Evolutionary conservation across 2,888 invertebrate species (phyloP).

Genomic region (Platerodrilus igneus): DNA sequence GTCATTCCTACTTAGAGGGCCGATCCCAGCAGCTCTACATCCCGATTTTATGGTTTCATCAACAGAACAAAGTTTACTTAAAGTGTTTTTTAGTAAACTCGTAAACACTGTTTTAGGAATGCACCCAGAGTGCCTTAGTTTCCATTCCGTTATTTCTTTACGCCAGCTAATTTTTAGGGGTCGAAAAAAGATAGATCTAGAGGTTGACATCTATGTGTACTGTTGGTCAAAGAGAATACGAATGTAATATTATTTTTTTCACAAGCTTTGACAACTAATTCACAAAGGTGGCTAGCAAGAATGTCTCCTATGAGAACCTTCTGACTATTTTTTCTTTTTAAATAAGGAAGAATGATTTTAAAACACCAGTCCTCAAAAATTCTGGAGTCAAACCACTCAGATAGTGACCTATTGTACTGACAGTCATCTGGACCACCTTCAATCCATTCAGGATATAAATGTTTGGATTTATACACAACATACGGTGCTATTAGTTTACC

Average conservation of each 20-base stretch:
- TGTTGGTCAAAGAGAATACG: conserved; percentile 29
- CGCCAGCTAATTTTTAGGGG: conserved; percentile 30
- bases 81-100: conserved; percentile 11
- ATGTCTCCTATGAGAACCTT: conserved; percentile 39
- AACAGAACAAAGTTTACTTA: conserved; percentile 5
- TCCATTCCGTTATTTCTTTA: conserved; percentile 27
- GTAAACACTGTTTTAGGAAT: conserved; percentile 20
- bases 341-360: conserved; percentile 28
- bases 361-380: conserved; percentile 30
- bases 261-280: conserved; percentile 31
- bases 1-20: conserved; percentile 9
- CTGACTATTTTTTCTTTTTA: conserved; percentile 26
- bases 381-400: conserved; percentile 35
- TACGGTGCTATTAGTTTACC: too few species aligned
- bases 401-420: conserved; percentile 31
- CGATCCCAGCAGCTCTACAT: conserved; percentile 14
- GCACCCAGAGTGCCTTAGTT: conserved; percentile 18
- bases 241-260: conserved; percentile 35
- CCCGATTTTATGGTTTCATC: conserved; percentile 12
- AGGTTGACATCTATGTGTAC: conserved; percentile 31
- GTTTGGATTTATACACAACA: too few species aligned
- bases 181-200: conserved; percentile 32
- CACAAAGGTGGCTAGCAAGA: conserved; percentile 31
- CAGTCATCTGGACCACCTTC: conserved; percentile 32
- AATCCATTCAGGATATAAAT: conserved; percentile 33